Conservation (phyloP, 2,113 vertebrate genomes). For the Salvelinus namaycush region DNA sequence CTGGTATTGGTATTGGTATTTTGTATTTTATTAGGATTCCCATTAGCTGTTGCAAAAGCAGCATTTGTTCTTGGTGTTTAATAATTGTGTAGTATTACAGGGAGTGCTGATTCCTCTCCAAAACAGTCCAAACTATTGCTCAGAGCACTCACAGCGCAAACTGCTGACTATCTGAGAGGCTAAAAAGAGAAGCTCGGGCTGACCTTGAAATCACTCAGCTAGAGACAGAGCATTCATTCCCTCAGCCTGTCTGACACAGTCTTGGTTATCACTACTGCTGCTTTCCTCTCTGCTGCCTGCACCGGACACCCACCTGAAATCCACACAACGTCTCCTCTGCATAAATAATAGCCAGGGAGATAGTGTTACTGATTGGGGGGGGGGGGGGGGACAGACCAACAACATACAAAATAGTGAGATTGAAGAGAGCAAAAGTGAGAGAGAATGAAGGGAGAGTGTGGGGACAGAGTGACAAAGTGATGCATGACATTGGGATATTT, state of each 20-base stretch:
- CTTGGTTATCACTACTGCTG: not conserved
- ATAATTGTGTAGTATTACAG: not conserved
- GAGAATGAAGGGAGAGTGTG: not conserved
- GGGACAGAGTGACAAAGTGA: too few species aligned
- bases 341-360: not conserved
- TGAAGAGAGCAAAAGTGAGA: not conserved
- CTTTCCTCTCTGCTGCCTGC: constrained; percentile 23
- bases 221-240: not conserved
- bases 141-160: not conserved
- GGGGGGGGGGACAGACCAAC: not conserved
- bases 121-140: not conserved
- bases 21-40: too few species aligned
- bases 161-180: not conserved
- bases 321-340: not conserved
- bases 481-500: too few species aligned
- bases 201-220: not conserved
- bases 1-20: too few species aligned
- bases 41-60: too few species aligned
- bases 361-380: not conserved
- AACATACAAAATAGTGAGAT: not conserved
- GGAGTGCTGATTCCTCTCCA: not conserved
- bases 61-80: not conserved
- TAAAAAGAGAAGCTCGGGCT: not conserved
- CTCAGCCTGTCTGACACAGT: not conserved
- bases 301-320: constrained; percentile 30